Percentiles rank a stretch among this genome's conserved stretches.
These are phyloP conservation scores for Cuculus canorus DNA, from an alignment of 2,797 vertebrate genomes.

Conservation along the genomic window DNA sequence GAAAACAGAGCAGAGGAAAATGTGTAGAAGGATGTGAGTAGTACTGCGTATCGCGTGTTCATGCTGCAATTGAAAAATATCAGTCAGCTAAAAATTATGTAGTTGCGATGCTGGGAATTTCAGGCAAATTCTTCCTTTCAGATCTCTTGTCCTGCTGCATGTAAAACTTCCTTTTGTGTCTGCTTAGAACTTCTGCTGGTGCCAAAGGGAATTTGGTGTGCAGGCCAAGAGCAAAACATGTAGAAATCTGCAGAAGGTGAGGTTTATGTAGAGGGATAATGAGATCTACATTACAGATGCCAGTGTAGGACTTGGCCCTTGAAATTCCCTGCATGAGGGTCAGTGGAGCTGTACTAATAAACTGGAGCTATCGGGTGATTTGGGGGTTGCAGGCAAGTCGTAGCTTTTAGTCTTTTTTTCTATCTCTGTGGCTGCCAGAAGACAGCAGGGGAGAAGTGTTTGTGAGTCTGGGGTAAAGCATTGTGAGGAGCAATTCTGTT, in stretches of 20 bases:
- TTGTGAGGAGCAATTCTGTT: not conserved
- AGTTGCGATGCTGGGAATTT: not conserved
- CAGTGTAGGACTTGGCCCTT: not conserved
- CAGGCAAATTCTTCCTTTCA: not conserved
- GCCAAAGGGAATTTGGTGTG: not conserved
- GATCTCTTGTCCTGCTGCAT: not conserved
- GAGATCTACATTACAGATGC: not conserved
- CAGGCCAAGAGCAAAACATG: not conserved
- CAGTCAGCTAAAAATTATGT: not conserved
- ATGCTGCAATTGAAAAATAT: not conserved
- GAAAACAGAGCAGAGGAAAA: not conserved
- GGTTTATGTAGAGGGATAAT: not conserved
- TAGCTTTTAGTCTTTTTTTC: not conserved
- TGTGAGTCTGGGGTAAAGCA: not conserved
- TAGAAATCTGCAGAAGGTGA: not conserved
- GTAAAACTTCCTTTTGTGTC: not conserved
- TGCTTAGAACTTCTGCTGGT: not conserved
- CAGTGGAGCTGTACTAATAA: not conserved
- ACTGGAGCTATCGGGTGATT: not conserved
- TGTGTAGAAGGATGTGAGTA: not conserved
- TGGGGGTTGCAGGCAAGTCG: rapidly evolving
- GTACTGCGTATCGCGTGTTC: not conserved
- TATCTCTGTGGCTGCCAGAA: not conserved
- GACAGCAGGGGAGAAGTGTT: not conserved
- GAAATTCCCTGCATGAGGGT: not conserved